phyloP scores from a whole-genome alignment of 1,140 invertebrate genomes.

The Wasmannia auropunctata region DNA sequence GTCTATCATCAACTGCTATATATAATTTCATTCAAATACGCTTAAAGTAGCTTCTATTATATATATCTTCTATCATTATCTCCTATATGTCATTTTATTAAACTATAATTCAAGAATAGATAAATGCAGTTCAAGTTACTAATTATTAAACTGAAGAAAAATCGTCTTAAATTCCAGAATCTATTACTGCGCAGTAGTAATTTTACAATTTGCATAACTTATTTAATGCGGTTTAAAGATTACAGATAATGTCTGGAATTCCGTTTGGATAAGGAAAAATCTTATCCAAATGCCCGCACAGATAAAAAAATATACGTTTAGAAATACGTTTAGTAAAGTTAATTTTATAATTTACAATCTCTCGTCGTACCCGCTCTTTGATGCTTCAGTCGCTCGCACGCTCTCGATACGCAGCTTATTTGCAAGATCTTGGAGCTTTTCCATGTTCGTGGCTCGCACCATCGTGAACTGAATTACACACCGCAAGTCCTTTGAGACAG shows the following conservation, averaged over 20 bases:
- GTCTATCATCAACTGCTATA: not conserved
- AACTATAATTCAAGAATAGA: not conserved
- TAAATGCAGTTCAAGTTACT: too few species aligned
- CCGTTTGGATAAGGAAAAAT: too few species aligned
- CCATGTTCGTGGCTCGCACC: slow-evolving; percentile 76
- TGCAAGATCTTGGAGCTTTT: slow-evolving; percentile 88
- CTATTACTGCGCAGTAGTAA: not conserved
- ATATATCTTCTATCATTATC: not conserved
- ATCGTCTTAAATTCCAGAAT: not conserved
- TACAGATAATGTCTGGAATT: not conserved
- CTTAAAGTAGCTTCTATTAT: not conserved
- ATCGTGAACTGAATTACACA: slow-evolving; percentile 66
- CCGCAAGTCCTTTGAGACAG: not conserved
- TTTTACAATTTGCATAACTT: not conserved
- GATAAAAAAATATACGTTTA: too few species aligned
- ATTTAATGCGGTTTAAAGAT: not conserved
- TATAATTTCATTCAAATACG: not conserved
- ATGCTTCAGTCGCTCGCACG: slow-evolving; percentile 81
- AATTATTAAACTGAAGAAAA: not conserved
- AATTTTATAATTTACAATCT: slow-evolving; percentile 26
- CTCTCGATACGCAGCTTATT: slow-evolving; percentile 89
- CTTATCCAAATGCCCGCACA: too few species aligned
- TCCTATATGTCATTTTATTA: not conserved
- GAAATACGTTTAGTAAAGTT: not conserved
- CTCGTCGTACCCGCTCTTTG: slow-evolving; percentile 82